Evolutionary conservation across 2,888 invertebrate species (phyloP).

Genomic region (Scaptomyza polygonia): DNA sequence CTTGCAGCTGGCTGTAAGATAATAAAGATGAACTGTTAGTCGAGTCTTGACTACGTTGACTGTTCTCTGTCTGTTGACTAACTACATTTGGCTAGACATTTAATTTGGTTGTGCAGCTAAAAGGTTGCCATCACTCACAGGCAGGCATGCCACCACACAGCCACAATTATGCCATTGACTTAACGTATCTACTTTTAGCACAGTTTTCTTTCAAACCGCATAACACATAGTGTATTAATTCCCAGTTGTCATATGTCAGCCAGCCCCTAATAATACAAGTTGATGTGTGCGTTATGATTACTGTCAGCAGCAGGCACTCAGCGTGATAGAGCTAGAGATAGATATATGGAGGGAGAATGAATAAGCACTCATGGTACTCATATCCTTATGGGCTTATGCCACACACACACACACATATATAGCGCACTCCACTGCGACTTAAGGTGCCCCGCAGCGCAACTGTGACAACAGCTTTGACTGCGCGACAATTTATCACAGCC

Average conservation of each 20-base stretch:
- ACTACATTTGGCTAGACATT: slow-evolving; percentile 66
- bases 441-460: slow-evolving; percentile 65
- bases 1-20: slow-evolving; percentile 35
- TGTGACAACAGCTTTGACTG: slow-evolving; percentile 68
- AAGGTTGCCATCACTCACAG: slow-evolving; percentile 74
- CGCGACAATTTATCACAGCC: slow-evolving; percentile 80
- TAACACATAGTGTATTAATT: slow-evolving; percentile 53
- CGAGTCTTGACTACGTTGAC: slow-evolving; percentile 1
- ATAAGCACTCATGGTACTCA: slow-evolving; percentile 57
- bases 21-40: slow-evolving; percentile 49
- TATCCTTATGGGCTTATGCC: slow-evolving; percentile 58
- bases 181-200: slow-evolving; percentile 38
- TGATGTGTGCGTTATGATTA: slow-evolving; percentile 77
- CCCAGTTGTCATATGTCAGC: slow-evolving; percentile 78
- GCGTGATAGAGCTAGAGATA: slow-evolving; percentile 4
- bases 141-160: slow-evolving; percentile 16
- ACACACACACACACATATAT: background rate
- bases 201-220: slow-evolving; percentile 12
- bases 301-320: slow-evolving; percentile 69
- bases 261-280: slow-evolving; percentile 66
- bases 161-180: slow-evolving; percentile 61
- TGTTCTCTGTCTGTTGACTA: slow-evolving; percentile 23
- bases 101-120: slow-evolving; percentile 68
- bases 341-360: slow-evolving; percentile 35
- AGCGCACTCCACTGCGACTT: slow-evolving; percentile 46